phyloP scores from a whole-genome alignment of 2,113 vertebrate species.

The Vidua chalybeata region DNA sequence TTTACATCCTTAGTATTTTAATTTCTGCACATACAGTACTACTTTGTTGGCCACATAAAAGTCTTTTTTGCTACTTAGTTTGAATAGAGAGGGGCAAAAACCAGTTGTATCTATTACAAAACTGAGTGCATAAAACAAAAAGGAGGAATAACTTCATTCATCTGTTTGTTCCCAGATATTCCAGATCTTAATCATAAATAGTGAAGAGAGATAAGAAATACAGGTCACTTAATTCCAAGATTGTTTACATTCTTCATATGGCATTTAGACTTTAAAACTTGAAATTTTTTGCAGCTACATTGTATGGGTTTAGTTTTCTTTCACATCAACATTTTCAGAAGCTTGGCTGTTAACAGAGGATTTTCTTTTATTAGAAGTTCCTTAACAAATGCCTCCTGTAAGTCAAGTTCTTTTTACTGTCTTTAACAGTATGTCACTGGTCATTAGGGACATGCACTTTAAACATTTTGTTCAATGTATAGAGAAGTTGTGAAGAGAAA shows the following conservation, averaged over 20 bases:
- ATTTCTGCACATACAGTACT: background rate
- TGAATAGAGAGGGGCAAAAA: background rate
- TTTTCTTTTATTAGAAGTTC: background rate
- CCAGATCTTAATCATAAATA: background rate
- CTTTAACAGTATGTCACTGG: background rate
- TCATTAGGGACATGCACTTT: background rate
- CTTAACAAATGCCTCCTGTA: background rate
- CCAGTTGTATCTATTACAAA: background rate
- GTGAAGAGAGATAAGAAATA: background rate
- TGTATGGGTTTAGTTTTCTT: background rate
- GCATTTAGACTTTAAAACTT: background rate
- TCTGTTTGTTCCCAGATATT: background rate
- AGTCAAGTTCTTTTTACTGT: background rate
- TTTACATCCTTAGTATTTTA: background rate
- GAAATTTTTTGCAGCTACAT: background rate
- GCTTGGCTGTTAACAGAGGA: background rate
- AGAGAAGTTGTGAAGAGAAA: background rate
- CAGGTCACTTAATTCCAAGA: background rate
- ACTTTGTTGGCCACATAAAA: background rate
- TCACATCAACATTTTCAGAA: background rate
- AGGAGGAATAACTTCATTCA: background rate
- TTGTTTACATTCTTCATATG: background rate
- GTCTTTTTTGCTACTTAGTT: background rate
- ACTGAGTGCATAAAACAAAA: background rate
- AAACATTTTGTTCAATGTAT: background rate